A percentile compares a stretch with the other conserved stretches of the same genome.
These are phyloP conservation scores for Silurus asotus DNA, from an alignment of 2,113 vertebrate genomes.

Conservation along the genomic window DNA sequence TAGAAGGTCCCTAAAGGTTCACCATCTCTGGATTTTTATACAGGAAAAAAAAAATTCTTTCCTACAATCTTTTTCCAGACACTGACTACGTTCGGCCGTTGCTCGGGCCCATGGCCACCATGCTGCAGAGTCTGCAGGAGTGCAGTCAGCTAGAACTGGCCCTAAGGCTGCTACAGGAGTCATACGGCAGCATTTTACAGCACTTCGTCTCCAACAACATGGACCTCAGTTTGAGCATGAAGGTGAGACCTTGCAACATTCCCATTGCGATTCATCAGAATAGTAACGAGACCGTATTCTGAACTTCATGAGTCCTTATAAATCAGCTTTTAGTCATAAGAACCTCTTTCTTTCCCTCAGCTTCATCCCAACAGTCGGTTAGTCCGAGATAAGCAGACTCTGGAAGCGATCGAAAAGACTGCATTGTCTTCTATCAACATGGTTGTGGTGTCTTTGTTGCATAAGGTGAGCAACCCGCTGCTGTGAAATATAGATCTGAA, in stretches of 20 bases:
- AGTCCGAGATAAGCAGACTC: conserved; percentile 68
- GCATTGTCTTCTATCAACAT: conserved; percentile 67
- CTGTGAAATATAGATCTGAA: background rate
- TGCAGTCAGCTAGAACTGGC: conserved; percentile 88
- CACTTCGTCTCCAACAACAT: conserved; percentile 80
- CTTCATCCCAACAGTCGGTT: conserved; percentile 68
- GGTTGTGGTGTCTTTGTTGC: conserved; percentile 77
- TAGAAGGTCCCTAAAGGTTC: background rate
- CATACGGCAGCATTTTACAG: conserved; percentile 81
- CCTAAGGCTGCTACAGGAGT: conserved; percentile 75
- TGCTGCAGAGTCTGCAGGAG: conserved; percentile 87
- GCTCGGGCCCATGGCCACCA: conserved; percentile 70
- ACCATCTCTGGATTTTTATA: background rate
- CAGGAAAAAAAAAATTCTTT: too few relatives aligned
- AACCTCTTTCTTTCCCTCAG: conserved; percentile 60
- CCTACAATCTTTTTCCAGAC: background rate
- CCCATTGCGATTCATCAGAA: background rate
- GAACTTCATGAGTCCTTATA: background rate
- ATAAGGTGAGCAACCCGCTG: conserved; percentile 79
- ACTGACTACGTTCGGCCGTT: conserved; percentile 75
- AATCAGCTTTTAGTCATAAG: background rate
- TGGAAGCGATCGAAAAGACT: conserved; percentile 72
- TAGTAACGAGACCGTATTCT: background rate
- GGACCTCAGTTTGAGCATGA: conserved; percentile 68
- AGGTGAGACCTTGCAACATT: background rate